Conservation (phyloP, 2,797 vertebrate genomes). For the Acanthiza pusilla region DNA sequence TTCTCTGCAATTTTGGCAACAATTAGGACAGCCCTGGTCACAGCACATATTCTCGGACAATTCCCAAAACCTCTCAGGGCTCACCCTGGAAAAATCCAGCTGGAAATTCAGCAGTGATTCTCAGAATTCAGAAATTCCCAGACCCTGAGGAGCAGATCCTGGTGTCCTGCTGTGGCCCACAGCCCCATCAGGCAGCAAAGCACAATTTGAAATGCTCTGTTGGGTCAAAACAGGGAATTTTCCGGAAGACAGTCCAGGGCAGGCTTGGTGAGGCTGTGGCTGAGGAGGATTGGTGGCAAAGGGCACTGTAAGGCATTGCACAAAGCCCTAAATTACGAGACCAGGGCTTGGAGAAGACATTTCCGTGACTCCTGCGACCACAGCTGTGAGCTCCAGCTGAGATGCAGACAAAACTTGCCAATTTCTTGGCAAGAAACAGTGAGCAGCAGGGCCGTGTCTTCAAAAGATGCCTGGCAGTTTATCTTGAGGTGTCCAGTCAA, state of each 20-base stretch:
- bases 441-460: constrained; percentile 10
- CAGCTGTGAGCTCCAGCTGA: constrained; percentile 21
- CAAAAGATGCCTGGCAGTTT: constrained; percentile 23
- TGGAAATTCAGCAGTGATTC: neutral
- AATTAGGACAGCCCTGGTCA: neutral
- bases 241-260: fast-evolving
- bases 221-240: neutral
- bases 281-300: fast-evolving
- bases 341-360: neutral
- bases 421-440: neutral
- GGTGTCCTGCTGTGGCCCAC: fast-evolving
- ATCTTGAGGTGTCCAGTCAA: neutral
- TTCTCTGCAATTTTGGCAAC: neutral
- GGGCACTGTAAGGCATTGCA: fast-evolving
- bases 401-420: neutral
- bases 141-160: fast-evolving
- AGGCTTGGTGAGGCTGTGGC: fast-evolving
- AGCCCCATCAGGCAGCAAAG: neutral
- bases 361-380: neutral
- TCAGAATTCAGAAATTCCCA: too few species aligned
- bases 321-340: neutral
- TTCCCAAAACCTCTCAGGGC: neutral
- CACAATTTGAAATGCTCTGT: neutral
- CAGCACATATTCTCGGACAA: neutral
- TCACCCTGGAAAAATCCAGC: neutral